phyloP scores from a whole-genome alignment of 2,113 vertebrate species.

The Lepus timidus region DNA sequence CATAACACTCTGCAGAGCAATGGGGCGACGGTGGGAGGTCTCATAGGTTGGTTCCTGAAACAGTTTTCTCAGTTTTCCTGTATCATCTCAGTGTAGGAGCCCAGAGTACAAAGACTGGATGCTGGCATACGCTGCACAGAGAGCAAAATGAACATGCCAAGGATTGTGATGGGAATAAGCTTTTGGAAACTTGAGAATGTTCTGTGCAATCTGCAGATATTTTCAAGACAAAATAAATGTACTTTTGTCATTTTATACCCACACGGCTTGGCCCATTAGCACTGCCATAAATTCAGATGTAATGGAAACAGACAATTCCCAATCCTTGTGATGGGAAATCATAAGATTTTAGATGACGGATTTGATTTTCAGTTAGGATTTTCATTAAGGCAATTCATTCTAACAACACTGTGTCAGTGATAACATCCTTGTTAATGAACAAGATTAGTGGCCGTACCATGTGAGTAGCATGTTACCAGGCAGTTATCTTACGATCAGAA shows the following conservation, averaged over 20 bases:
- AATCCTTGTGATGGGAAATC: background rate
- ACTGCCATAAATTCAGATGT: slow-evolving; percentile 26
- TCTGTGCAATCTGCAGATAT: background rate
- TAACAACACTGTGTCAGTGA: background rate
- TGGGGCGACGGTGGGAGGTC: background rate
- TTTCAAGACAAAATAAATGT: background rate
- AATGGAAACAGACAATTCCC: slow-evolving; percentile 13
- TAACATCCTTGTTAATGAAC: slow-evolving; percentile 7
- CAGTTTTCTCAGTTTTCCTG: background rate
- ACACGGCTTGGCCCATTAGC: slow-evolving; percentile 3
- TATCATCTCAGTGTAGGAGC: background rate
- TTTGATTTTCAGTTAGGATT: slow-evolving; percentile 17
- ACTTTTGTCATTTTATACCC: background rate
- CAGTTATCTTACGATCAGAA: background rate
- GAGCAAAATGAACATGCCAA: slow-evolving; percentile 12
- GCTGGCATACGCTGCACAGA: background rate
- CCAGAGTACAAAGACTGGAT: background rate
- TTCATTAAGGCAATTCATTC: no score
- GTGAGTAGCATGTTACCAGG: slow-evolving; percentile 20
- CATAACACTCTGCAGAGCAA: background rate
- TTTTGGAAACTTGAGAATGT: background rate
- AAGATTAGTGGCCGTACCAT: background rate
- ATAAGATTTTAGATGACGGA: background rate
- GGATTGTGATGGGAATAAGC: background rate
- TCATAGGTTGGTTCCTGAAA: background rate